Base-by-base conservation (phyloP, 2,888 invertebrate species). In the Sesia apiformis region DNA sequence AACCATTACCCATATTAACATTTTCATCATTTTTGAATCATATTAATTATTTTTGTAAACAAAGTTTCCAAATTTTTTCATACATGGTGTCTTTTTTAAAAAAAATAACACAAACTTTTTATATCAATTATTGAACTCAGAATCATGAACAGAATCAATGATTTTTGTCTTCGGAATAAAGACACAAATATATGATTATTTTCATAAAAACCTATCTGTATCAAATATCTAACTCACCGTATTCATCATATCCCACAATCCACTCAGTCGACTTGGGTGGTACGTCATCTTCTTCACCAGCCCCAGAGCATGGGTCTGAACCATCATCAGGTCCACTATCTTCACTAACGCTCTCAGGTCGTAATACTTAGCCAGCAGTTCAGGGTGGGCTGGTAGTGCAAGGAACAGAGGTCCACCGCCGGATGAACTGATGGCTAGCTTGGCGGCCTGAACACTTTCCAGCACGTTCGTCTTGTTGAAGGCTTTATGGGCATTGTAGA, bases 211-310 rank as follows among this genome's bases (percentile, higher is more conserved):
- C 38, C 0, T 38, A 39, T 0, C 5, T 5, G 7, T 6, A 50
- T 39, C 7, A 7, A 42, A 42, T 3, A 5, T 50, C 7, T 3
- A 5, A 70, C 91, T 91, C 74, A 93, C 93, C 70, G 94, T 93
- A 66, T 95, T 95, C 75, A 93, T 91, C 90, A 94, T 93, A 65
- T 95, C 94, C 90, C 94, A 94, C 52, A 94, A 74, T 0, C 95
- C 94, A 72, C 94, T 94, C 62, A 95, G 77, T 56, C 94, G 81
- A 66, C 94, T 94, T 0, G 94, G 94, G 71, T 95, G 95, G 72
- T 93, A 94, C 3, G 94, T 93, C 78, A 92, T 92, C 68, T 93
- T 93, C 67, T 91, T 90, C 63, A 92, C 92, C 43, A 90, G 78
- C 0, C 92, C 91, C 77, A 95, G 72, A 52, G 92, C 92, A 63